phyloP scores from a whole-genome alignment of 1,140 invertebrate species.

The Drosophila funebris region DNA sequence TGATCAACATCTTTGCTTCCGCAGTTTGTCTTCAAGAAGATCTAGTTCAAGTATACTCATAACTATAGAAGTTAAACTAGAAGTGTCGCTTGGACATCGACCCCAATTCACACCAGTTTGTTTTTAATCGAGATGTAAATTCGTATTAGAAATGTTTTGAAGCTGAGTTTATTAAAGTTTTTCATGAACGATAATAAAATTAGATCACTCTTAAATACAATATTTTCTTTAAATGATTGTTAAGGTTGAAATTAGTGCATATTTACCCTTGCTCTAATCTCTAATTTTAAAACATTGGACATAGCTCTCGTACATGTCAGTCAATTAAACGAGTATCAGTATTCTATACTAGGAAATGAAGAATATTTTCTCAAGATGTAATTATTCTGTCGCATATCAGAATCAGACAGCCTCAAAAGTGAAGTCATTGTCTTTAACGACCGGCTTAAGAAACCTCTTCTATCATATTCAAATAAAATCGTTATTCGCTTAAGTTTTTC shows the following conservation, averaged over 20 bases:
- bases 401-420: background rate
- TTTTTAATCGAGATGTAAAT: slow-evolving; percentile 12
- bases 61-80: slow-evolving; percentile 31
- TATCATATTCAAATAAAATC: slow-evolving; percentile 3
- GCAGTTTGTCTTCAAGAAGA: slow-evolving; percentile 51
- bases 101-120: slow-evolving; percentile 15
- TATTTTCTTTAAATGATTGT: too few species aligned
- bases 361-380: background rate
- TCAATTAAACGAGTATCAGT: too few species aligned
- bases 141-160: too few species aligned
- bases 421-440: background rate
- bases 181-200: too few species aligned
- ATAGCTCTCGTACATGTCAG: too few species aligned
- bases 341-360: too few species aligned
- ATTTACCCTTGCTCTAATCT: too few species aligned
- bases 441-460: slow-evolving; percentile 28
- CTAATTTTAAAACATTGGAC: too few species aligned
- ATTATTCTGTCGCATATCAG: background rate
- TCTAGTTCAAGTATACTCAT: slow-evolving; percentile 61
- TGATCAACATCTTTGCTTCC: slow-evolving; percentile 55
- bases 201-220: too few species aligned
- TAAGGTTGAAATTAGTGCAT: too few species aligned
- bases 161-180: too few species aligned
- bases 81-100: slow-evolving; percentile 34
- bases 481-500: slow-evolving; percentile 7